phyloP scores from a whole-genome alignment of 2,797 vertebrate species.

The Peromyscus aztecus region DNA sequence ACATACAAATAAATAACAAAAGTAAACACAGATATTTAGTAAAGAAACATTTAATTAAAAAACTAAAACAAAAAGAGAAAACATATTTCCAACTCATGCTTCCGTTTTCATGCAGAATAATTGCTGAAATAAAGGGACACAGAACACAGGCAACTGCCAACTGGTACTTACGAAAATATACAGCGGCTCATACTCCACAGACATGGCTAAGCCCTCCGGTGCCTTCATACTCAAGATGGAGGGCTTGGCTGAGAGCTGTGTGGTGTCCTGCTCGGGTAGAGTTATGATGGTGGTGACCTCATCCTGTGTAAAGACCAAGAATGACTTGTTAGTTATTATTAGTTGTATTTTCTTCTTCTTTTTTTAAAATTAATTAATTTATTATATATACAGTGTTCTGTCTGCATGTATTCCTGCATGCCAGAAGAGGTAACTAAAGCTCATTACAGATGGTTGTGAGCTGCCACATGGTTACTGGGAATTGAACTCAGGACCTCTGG shows the following conservation, averaged over 20 bases:
- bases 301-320: constrained; percentile 85
- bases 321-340: background rate
- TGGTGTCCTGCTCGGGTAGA: constrained; percentile 55
- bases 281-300: constrained; percentile 83
- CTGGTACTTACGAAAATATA: constrained; percentile 89
- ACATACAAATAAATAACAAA: background rate
- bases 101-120: constrained; percentile 21
- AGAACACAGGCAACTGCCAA: background rate
- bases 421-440: no score
- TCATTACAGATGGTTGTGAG: no score
- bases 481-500: no score
- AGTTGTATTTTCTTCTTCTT: no score
- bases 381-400: no score
- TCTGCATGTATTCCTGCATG: no score
- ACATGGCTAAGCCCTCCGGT: constrained; percentile 82
- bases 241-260: constrained; percentile 38
- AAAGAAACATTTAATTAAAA: background rate
- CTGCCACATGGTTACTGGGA: no score
- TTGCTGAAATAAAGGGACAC: background rate
- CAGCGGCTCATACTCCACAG: constrained; percentile 83
- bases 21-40: background rate
- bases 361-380: no score
- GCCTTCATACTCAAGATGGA: constrained; percentile 85
- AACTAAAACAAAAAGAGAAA: background rate
- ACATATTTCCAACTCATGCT: background rate